These are phyloP conservation scores for Epinephelus malabaricus DNA, from an alignment of 2,797 vertebrate genomes.

Conservation along the genomic window DNA sequence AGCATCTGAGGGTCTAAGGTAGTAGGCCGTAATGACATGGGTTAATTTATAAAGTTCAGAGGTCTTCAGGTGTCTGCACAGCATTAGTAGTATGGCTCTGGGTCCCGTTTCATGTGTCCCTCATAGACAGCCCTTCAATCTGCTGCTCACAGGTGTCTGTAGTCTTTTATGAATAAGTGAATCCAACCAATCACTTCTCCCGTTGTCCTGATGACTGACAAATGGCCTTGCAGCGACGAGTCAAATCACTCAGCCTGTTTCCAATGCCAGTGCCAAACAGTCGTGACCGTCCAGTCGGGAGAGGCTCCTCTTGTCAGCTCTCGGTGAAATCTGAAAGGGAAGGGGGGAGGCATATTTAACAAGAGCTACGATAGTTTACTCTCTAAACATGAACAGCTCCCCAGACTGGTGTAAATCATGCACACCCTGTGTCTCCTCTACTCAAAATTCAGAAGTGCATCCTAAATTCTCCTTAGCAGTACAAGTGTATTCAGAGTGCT, in stretches of 20 bases:
- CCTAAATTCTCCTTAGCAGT: neutral
- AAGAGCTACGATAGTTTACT: neutral
- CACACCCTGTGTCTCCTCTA: no score
- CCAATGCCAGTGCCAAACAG: conserved; percentile 77
- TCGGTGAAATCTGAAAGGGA: conserved; percentile 62
- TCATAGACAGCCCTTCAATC: neutral
- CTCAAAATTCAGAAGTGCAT: neutral
- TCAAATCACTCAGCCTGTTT: conserved; percentile 42
- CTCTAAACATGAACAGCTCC: neutral
- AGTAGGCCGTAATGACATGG: neutral
- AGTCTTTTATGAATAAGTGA: neutral
- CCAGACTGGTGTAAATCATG: neutral
- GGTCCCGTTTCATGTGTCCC: neutral
- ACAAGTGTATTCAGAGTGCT: neutral
- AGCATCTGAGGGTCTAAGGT: conserved; percentile 12
- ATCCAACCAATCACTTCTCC: neutral
- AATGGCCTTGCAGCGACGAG: neutral
- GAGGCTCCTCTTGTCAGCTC: conserved; percentile 59
- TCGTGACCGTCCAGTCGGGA: conserved; percentile 70
- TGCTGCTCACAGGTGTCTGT: neutral
- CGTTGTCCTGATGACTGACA: neutral
- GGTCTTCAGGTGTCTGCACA: conserved; percentile 2
- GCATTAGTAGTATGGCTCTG: neutral
- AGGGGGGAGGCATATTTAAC: neutral
- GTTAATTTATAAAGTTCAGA: neutral